phyloP scores from a whole-genome alignment of 1,140 invertebrate species.

The Lerema accius region DNA sequence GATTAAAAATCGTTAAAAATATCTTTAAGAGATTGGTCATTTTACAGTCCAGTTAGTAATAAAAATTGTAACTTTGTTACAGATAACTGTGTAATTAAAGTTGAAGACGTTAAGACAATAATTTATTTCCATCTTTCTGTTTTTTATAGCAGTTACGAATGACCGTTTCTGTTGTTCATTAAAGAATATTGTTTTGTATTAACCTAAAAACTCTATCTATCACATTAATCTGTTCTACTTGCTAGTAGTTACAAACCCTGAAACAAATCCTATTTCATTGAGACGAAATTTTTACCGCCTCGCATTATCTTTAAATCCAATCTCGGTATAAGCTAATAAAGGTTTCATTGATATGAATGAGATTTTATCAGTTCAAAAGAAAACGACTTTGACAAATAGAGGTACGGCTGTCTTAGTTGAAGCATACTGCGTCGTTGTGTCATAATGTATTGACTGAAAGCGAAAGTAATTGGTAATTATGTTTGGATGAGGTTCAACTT shows the following conservation, averaged over 20 bases:
- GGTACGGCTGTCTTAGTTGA: constrained; percentile 47
- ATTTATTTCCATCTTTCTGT: no score
- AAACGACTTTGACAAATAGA: constrained; percentile 57
- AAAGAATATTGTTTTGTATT: no score
- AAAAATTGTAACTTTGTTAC: no score
- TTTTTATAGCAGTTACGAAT: no score
- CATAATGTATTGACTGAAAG: constrained; percentile 34
- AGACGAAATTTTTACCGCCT: constrained; percentile 3
- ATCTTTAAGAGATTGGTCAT: not conserved
- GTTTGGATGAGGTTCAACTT: constrained; percentile 30
- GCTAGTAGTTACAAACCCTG: not conserved
- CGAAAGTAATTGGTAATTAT: constrained; percentile 37
- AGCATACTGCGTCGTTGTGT: constrained; percentile 26
- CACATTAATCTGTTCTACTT: not conserved
- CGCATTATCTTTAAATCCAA: constrained; percentile 41
- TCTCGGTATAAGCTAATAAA: constrained; percentile 49
- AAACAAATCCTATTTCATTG: constrained; percentile 6
- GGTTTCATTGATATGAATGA: constrained; percentile 43
- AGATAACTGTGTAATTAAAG: no score
- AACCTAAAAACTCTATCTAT: not conserved
- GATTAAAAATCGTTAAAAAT: constrained; percentile 6
- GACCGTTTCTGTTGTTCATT: not conserved
- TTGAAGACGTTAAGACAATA: no score
- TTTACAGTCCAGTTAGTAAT: not conserved
- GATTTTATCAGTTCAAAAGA: constrained; percentile 53